phyloP scores from a whole-genome alignment of 1,140 invertebrate genomes.

The Propsilocerus akamusi region DNA sequence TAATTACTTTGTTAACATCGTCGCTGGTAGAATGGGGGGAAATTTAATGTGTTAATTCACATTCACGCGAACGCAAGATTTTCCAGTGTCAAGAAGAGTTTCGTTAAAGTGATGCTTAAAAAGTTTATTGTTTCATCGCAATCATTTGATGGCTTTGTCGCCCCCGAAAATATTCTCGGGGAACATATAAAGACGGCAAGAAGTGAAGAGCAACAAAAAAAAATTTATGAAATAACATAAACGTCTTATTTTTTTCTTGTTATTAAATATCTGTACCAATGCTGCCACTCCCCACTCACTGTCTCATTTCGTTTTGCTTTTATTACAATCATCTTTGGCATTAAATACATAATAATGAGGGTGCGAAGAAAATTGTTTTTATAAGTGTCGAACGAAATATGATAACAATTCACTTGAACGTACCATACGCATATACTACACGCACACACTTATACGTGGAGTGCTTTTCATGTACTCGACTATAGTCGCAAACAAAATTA shows the following conservation, averaged over 20 bases:
- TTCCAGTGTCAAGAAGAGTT: too few species aligned
- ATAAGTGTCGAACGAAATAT: slow-evolving; percentile 1
- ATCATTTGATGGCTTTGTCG: not conserved
- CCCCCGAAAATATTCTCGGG: not conserved
- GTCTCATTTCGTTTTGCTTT: too few species aligned
- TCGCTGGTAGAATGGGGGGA: too few species aligned
- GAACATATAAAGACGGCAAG: not conserved
- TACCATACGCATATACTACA: too few species aligned
- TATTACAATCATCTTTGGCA: slow-evolving; percentile 1
- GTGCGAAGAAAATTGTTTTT: not conserved
- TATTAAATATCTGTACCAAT: not conserved
- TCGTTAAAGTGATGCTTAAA: too few species aligned
- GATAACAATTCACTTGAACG: not conserved
- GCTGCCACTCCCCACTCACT: not conserved
- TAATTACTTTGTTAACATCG: too few species aligned
- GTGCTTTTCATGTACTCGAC: too few species aligned
- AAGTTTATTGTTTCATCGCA: slow-evolving; percentile 1
- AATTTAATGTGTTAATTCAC: too few species aligned
- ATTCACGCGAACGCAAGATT: too few species aligned
- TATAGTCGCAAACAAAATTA: too few species aligned
- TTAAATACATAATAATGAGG: slow-evolving; percentile 2
- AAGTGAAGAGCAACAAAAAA: not conserved
- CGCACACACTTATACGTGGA: too few species aligned
- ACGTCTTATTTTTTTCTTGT: too few species aligned
- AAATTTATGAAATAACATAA: not conserved